phyloP scores from a whole-genome alignment of 2,113 vertebrate genomes.

The Anoura caudifer region DNA sequence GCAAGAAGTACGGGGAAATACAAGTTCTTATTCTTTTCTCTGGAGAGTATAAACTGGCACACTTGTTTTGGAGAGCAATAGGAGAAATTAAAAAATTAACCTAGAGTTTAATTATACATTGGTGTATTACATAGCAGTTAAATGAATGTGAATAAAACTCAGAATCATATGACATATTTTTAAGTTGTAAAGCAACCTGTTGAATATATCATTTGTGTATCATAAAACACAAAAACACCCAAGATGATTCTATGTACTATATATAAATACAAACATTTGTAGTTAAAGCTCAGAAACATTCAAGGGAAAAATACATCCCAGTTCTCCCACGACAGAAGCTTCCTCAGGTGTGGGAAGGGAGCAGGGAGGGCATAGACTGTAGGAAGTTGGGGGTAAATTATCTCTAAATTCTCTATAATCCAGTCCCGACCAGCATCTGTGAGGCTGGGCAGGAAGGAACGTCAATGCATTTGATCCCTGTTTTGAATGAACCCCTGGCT shows the following conservation, averaged over 20 bases:
- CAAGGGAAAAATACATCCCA: background rate
- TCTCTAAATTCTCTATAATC: background rate
- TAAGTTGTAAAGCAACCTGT: background rate
- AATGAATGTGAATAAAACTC: background rate
- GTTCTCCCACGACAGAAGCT: background rate
- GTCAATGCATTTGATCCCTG: background rate
- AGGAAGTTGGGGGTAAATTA: background rate
- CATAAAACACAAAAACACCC: background rate
- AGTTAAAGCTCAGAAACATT: background rate
- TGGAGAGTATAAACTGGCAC: background rate
- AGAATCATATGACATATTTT: background rate
- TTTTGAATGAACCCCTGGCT: background rate
- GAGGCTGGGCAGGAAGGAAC: background rate
- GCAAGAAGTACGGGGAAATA: background rate
- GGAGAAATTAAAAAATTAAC: background rate
- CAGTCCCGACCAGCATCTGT: background rate
- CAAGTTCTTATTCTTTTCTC: background rate
- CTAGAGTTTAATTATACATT: background rate
- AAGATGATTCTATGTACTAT: background rate
- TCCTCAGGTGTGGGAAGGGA: background rate
- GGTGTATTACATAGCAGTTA: background rate
- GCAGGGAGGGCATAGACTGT: background rate
- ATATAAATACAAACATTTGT: background rate
- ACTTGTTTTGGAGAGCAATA: background rate
- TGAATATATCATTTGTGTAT: background rate